phyloP scores from a whole-genome alignment of 2,113 vertebrate species.

The Antechinus flavipes region DNA sequence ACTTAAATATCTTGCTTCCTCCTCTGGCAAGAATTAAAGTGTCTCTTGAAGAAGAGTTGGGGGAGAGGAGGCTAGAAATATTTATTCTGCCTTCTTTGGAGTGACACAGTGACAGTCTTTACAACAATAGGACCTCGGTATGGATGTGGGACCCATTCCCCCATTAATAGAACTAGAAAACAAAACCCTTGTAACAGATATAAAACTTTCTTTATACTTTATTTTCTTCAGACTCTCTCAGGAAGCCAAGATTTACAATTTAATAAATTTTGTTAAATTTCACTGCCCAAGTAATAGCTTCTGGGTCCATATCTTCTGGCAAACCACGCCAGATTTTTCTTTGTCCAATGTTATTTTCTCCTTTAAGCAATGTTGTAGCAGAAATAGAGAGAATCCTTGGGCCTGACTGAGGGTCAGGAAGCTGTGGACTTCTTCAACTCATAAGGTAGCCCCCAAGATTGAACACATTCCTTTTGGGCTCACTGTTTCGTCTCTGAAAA shows the following conservation, averaged over 20 bases:
- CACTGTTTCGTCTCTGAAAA: no score
- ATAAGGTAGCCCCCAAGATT: no score
- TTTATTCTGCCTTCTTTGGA: neutral
- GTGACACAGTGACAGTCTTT: neutral
- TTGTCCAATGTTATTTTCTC: neutral
- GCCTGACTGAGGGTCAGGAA: no score
- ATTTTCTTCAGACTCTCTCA: neutral
- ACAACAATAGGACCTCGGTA: no score
- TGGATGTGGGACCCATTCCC: neutral
- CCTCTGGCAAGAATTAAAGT: neutral
- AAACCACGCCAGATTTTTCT: neutral
- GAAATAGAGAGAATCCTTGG: no score
- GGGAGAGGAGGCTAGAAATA: neutral
- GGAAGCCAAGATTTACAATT: neutral
- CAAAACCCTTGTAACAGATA: neutral
- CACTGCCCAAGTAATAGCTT: neutral
- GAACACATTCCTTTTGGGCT: no score
- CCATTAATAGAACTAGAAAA: neutral
- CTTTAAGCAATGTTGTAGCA: no score
- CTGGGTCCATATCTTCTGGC: neutral
- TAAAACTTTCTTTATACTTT: neutral
- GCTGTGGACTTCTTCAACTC: no score
- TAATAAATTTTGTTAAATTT: neutral
- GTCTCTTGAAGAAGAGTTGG: neutral
- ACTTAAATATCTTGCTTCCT: neutral